phyloP scores from a whole-genome alignment of 2,797 vertebrate genomes.

The Lutjanus campechanus region DNA sequence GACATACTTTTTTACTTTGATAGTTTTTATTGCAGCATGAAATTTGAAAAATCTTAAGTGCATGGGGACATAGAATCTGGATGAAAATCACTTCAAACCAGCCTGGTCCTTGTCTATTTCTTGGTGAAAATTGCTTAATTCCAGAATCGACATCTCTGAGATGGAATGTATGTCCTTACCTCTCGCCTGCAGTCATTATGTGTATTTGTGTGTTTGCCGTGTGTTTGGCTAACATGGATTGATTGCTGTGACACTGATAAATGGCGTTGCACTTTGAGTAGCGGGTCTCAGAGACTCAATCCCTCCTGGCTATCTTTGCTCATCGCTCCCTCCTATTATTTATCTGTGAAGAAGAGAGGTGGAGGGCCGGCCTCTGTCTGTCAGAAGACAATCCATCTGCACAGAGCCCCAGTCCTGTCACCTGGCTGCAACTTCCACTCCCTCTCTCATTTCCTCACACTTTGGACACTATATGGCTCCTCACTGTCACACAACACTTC shows the following conservation, averaged over 20 bases:
- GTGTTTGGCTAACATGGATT: conserved; percentile 52
- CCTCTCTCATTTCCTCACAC: conserved; percentile 28
- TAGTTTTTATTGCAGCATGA: conserved; percentile 12
- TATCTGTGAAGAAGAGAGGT: conserved; percentile 66
- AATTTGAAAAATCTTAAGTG: conserved; percentile 10
- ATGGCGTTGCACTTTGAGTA: conserved; percentile 71
- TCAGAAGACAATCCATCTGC: conserved; percentile 69
- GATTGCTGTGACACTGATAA: conserved; percentile 81
- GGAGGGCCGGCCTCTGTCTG: conserved; percentile 57
- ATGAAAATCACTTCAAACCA: conserved; percentile 35
- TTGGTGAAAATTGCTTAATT: conserved; percentile 25
- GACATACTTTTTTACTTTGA: conserved; percentile 16
- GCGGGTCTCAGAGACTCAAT: conserved; percentile 59
- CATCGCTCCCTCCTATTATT: conserved; percentile 74
- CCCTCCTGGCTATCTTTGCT: conserved; percentile 75
- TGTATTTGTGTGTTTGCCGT: conserved; percentile 39
- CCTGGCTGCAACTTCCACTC: conserved; percentile 23
- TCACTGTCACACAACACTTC: conserved; percentile 4
- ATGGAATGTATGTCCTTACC: conserved; percentile 31
- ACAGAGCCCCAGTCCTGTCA: conserved; percentile 43
- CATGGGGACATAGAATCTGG: conserved; percentile 1
- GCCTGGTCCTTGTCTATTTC: background rate
- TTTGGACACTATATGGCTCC: conserved; percentile 12
- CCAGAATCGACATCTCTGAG: conserved; percentile 27
- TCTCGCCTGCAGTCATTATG: conserved; percentile 28